These are phyloP conservation scores for Zaprionus africanus DNA, from an alignment of 1,140 invertebrate genomes.

Conservation along the genomic window DNA sequence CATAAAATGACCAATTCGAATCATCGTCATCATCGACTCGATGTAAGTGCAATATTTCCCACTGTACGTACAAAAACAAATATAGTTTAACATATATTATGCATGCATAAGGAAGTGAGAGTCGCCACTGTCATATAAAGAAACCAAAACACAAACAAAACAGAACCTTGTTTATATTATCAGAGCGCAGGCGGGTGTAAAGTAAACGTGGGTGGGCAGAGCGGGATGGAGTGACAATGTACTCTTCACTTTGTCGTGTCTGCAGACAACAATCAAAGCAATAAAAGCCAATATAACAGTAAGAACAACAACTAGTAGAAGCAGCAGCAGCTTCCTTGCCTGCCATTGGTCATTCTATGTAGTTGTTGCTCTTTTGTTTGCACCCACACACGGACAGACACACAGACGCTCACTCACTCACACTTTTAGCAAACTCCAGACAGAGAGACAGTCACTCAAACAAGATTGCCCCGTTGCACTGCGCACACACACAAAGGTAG, in stretches of 20 bases:
- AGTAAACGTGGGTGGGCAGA: background rate
- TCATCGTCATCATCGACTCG: slow-evolving; percentile 69
- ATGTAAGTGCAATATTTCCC: slow-evolving; percentile 57
- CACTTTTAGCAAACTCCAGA: slow-evolving; percentile 43
- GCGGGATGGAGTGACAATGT: background rate
- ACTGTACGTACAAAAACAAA: background rate
- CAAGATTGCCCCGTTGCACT: slow-evolving; percentile 37
- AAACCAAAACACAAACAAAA: slow-evolving; percentile 13
- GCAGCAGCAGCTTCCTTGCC: slow-evolving; percentile 32
- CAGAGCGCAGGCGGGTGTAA: background rate
- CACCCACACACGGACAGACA: slow-evolving; percentile 20
- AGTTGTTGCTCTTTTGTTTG: slow-evolving; percentile 49
- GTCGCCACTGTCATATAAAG: slow-evolving; percentile 12
- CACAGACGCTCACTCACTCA: background rate
- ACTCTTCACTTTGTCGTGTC: slow-evolving; percentile 27
- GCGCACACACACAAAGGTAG: slow-evolving; percentile 4
- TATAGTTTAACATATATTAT: slow-evolving; percentile 21
- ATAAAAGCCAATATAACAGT: slow-evolving; percentile 31
- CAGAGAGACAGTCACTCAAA: slow-evolving; percentile 60
- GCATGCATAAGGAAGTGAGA: slow-evolving; percentile 17
- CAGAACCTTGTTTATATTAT: slow-evolving; percentile 20
- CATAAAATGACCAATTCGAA: slow-evolving; percentile 80
- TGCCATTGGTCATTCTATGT: slow-evolving; percentile 32
- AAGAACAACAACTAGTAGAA: slow-evolving; percentile 5
- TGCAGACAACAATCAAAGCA: slow-evolving; percentile 34